Base-by-base conservation (phyloP, 2,797 vertebrate genomes). In the Acrocephalus scirpaceus region DNA sequence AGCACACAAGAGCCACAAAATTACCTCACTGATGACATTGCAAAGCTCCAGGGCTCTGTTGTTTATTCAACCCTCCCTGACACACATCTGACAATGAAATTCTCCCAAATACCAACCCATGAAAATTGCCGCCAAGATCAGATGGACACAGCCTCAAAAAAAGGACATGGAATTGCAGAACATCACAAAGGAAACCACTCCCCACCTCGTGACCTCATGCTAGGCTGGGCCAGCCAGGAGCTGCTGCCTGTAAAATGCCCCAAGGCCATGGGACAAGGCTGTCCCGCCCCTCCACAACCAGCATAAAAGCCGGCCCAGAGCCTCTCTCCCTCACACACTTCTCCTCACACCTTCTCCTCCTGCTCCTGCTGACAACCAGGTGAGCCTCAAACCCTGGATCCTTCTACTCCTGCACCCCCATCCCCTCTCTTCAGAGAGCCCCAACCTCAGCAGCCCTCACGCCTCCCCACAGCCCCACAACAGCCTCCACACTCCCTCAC, bases 261-360 rank as follows among this genome's bases (percentile, higher is more conserved):
- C 54, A 36, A 23, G 42, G n/a, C 42, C n/a, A 36, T 18, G 26
- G n/a, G n/a, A 36, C 42, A 30, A 36, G 4, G 20, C 9, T 8
- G 15, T 11, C 26, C 9, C 4, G 0, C 53, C 42, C 11, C 1
- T 3, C 11, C 19, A 17, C 0, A 1, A 72, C 1, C 11, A 13
- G 32, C 14, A 72, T 72, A 57, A 72, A 57, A 72, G 14, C 32
- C 2, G 0, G 8, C 8, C 18, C 32, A 45, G 14, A 21, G 10
- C 10, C 18, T 27, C 40, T 27, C 23, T 44, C 16, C 12, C 29
- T 32, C 50, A 70, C 34, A 70, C 67, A 40, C 16, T 32, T 5
- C 48, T 48, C 48, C 8, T 26, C 4, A 26, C 4, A 3, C 48
- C 48, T 50, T 26, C 48, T 50, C 25, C 48, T 50, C 13, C 48